Conservation (phyloP, 2,888 invertebrate species). For the Ophion ventricosus region DNA sequence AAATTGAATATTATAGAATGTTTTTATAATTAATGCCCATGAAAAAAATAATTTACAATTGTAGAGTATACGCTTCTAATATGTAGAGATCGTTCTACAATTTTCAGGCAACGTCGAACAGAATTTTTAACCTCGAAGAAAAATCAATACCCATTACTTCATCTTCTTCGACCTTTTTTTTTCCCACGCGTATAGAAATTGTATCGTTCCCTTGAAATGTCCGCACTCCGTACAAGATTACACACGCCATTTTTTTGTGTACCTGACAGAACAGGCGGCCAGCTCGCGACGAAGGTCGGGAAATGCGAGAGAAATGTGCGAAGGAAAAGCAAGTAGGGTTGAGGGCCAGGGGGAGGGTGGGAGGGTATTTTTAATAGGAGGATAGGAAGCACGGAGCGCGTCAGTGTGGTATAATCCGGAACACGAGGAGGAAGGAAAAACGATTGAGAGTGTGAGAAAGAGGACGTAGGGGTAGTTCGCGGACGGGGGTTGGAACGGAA, state of each 20-base stretch:
- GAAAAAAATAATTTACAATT: background rate
- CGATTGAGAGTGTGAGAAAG: conserved; percentile 68
- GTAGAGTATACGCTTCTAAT: background rate
- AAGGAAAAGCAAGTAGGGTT: background rate
- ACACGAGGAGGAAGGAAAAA: conserved; percentile 63
- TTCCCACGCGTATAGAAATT: background rate
- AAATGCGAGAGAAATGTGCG: conserved; percentile 9
- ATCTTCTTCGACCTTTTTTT: background rate
- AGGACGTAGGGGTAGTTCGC: conserved; percentile 64
- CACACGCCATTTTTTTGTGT: background rate
- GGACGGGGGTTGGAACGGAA: conserved; percentile 62
- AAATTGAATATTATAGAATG: no score
- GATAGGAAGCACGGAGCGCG: conserved; percentile 40
- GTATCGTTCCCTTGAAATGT: background rate
- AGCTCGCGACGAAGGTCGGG: conserved; percentile 10
- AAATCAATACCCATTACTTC: background rate
- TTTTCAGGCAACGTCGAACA: background rate
- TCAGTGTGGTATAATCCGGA: conserved; percentile 49
- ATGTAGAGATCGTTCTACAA: background rate
- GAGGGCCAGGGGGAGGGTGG: background rate
- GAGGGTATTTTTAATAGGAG: conserved; percentile 42
- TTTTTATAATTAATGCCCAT: no score
- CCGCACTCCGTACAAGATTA: background rate
- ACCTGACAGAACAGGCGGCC: background rate
- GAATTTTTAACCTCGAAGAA: background rate